A percentile compares a stretch with the other conserved stretches of the same genome.
Evolutionary conservation across 2,113 vertebrate species (phyloP).

Genomic region (Shinisaurus crocodilurus): DNA sequence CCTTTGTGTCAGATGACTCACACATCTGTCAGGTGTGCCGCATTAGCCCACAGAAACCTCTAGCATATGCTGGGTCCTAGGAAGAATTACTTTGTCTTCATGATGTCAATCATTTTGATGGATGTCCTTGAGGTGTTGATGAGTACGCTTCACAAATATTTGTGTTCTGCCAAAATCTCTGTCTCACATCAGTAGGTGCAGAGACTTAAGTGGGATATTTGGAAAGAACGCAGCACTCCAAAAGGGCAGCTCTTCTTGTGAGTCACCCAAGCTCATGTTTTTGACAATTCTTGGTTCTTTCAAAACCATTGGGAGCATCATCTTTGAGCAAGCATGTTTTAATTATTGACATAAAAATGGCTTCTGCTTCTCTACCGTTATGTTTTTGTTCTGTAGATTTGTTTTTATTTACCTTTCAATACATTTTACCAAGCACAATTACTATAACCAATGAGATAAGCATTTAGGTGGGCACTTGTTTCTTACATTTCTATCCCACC

Average conservation of each 20-base stretch:
- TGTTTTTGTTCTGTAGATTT: neutral
- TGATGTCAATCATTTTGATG: constrained; percentile 75
- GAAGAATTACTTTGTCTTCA: constrained; percentile 72
- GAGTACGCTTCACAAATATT: constrained; percentile 76
- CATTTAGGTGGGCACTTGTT: neutral
- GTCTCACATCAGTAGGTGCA: constrained; percentile 69
- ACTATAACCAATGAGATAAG: neutral
- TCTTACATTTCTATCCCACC: neutral
- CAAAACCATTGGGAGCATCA: constrained; percentile 22
- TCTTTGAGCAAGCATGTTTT: neutral
- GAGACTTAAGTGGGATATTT: constrained; percentile 61
- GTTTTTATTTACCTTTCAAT: neutral
- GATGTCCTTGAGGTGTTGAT: constrained; percentile 76
- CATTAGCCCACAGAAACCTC: constrained; percentile 74
- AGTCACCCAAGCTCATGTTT: constrained; percentile 65
- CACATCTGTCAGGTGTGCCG: constrained; percentile 78
- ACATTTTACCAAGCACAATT: neutral
- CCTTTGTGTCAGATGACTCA: too few species aligned
- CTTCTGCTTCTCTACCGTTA: too few species aligned
- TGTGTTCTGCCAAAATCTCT: constrained; percentile 72
- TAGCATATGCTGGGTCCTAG: constrained; percentile 64
- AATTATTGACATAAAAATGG: neutral
- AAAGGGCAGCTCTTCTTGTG: constrained; percentile 73
- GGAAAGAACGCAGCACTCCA: constrained; percentile 69
- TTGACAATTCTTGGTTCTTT: constrained; percentile 62